Evolutionary conservation across 2,888 invertebrate genomes (phyloP).

Genomic region (Tridacna gigas): DNA sequence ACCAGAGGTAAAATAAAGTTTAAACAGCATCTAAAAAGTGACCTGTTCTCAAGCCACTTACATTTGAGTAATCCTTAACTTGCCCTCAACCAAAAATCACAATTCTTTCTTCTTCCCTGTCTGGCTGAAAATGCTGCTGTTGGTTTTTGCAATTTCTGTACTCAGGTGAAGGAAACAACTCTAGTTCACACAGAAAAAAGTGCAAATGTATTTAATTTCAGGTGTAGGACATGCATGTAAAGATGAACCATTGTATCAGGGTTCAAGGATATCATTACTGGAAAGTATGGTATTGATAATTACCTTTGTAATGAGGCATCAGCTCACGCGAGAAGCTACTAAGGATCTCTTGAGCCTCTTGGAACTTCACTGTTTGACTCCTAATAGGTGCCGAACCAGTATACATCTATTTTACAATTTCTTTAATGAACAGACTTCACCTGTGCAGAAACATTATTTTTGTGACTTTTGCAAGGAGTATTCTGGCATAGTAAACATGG

Average conservation of each 20-base stretch:
- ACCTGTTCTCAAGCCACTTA: constrained; percentile 8
- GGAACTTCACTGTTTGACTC: constrained; percentile 30
- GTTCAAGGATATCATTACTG: constrained; percentile 18
- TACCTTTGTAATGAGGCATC: constrained; percentile 31
- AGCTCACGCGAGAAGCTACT: constrained; percentile 28
- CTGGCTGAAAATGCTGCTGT: neutral
- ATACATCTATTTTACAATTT: constrained; percentile 28
- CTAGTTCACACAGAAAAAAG: constrained; percentile 8
- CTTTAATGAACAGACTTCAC: constrained; percentile 24
- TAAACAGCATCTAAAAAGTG: constrained; percentile 1
- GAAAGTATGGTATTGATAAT: constrained; percentile 31
- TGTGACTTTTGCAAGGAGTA: constrained; percentile 35
- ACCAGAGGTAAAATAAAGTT: no score
- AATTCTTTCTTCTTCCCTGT: no score
- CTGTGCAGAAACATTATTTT: constrained; percentile 34
- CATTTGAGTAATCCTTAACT: neutral
- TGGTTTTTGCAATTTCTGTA: constrained; percentile 6
- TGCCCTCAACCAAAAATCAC: no score
- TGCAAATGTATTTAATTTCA: no score
- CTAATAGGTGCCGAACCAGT: constrained; percentile 23
- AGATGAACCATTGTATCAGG: constrained; percentile 25
- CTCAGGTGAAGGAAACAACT: neutral
- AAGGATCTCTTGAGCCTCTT: constrained; percentile 23
- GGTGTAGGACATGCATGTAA: neutral
- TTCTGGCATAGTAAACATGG: constrained; percentile 15